These are phyloP conservation scores for Spheniscus humboldti DNA, from an alignment of 2,797 vertebrate genomes.

Conservation along the genomic window DNA sequence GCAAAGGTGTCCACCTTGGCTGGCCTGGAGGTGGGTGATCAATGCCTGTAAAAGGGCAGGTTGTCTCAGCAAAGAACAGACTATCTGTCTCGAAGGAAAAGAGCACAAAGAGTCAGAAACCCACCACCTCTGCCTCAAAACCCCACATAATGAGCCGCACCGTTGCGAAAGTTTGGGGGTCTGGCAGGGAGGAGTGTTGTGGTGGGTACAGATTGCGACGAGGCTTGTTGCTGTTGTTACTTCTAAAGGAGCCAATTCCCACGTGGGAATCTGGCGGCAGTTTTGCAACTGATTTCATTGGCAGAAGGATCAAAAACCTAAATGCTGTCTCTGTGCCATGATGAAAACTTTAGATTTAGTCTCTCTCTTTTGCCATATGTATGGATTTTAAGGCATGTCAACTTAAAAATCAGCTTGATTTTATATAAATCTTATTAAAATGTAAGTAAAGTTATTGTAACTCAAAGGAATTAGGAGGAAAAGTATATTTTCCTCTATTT, in stretches of 20 bases:
- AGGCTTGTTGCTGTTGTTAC: slow-evolving; percentile 20
- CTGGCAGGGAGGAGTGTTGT: not conserved
- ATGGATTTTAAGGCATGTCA: slow-evolving; percentile 42
- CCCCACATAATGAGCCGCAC: fast-evolving
- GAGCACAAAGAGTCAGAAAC: not conserved
- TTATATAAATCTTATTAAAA: slow-evolving; percentile 50
- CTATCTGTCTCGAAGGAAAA: not conserved
- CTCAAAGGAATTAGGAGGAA: not conserved
- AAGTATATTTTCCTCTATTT: not conserved
- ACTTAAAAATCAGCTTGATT: slow-evolving; percentile 38
- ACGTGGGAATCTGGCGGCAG: slow-evolving; percentile 8
- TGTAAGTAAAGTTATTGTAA: slow-evolving; percentile 20
- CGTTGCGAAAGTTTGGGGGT: not conserved
- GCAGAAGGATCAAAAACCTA: slow-evolving; percentile 58
- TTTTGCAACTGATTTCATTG: slow-evolving; percentile 51
- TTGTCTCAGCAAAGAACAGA: slow-evolving; percentile 30
- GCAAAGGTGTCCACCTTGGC: slow-evolving; percentile 50
- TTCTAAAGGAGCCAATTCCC: slow-evolving; percentile 5
- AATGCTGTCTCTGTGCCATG: slow-evolving; percentile 30
- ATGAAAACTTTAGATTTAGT: slow-evolving; percentile 34
- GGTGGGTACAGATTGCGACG: not conserved
- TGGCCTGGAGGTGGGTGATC: slow-evolving; percentile 33
- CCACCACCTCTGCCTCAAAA: not conserved
- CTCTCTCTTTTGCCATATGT: slow-evolving; percentile 22
- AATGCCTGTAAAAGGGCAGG: slow-evolving; percentile 57